These are phyloP conservation scores for Elysia crispata DNA, from an alignment of 2,888 invertebrate species.

Conservation along the genomic window DNA sequence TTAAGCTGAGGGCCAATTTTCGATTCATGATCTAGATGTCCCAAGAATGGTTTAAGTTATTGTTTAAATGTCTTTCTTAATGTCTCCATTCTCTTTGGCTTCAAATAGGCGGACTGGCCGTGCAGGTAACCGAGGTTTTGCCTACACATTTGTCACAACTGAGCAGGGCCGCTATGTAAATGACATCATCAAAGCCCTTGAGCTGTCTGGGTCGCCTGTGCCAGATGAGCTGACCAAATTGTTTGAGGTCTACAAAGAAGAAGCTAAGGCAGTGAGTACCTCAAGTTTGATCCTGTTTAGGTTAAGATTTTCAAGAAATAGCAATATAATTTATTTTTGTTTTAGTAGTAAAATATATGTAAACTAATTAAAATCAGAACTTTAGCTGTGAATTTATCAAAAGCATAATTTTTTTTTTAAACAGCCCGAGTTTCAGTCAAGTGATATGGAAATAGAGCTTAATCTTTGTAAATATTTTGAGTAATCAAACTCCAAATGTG, in stretches of 20 bases:
- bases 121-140: slow-evolving; percentile 95
- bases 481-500: no score
- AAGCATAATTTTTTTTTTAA: no score
- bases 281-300: not conserved
- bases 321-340: not conserved
- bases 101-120: slow-evolving; percentile 80
- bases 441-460: no score
- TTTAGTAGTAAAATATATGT: not conserved
- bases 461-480: no score
- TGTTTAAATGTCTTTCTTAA: no score
- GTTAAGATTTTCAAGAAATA: no score
- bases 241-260: slow-evolving; percentile 86
- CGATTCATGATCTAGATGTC: no score
- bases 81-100: no score
- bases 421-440: no score
- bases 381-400: no score
- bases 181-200: slow-evolving; percentile 94
- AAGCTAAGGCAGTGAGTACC: slow-evolving; percentile 89
- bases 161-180: slow-evolving; percentile 96
- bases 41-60: no score
- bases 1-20: no score
- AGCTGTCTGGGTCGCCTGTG: slow-evolving; percentile 87
- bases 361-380: not conserved
- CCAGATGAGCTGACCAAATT: slow-evolving; percentile 88
- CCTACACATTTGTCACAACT: slow-evolving; percentile 96